phyloP scores from a whole-genome alignment of 2,113 vertebrate genomes.

The chimpanzee (Pan troglodytes) region NHGRI_mPanTro3-v2.1_pri NC_086015.1:101217501-101218000 shows the following conservation, averaged over 20 bases:
- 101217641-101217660: background rate
- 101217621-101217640: too few relatives aligned
- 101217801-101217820: background rate
- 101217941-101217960: background rate
- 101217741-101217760: background rate
- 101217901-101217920: background rate
- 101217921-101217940: background rate
- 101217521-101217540: background rate
- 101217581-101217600: background rate
- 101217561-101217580: background rate
- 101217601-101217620: background rate
- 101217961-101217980: background rate
- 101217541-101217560: background rate
- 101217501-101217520: background rate
- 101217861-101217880: background rate
- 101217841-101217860: background rate
- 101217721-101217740: background rate
- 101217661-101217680: background rate
- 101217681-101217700: background rate
- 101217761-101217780: background rate
- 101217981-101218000: background rate
- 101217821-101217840: background rate
- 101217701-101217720: constrained; percentile 8
- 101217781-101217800: background rate
- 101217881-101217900: background rate